These are phyloP conservation scores for Hydropsyche tenuis DNA, from an alignment of 1,140 invertebrate species.

Conservation along the genomic window DNA sequence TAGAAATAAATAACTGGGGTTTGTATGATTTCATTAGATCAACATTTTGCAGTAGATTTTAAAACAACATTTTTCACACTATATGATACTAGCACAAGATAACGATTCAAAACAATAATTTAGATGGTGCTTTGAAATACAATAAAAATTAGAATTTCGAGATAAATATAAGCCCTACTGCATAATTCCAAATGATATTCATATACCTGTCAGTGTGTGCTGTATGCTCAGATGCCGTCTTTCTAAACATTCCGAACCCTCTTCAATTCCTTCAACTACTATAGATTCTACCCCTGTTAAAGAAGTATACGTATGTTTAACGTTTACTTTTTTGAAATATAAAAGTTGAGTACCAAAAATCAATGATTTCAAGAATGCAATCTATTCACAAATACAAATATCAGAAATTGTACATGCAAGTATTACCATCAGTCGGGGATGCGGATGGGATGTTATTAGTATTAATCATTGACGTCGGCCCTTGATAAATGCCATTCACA, in stretches of 20 bases:
- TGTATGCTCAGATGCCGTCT: constrained; percentile 47
- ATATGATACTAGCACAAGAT: too few species aligned
- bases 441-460: constrained; percentile 45
- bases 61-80: too few species aligned
- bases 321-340: too few species aligned
- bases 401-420: not conserved
- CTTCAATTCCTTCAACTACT: constrained; percentile 62
- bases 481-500: constrained; percentile 82
- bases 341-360: too few species aligned
- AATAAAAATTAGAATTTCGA: too few species aligned
- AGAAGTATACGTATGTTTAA: not conserved
- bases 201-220: constrained; percentile 45
- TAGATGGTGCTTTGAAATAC: too few species aligned
- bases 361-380: not conserved
- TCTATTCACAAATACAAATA: not conserved
- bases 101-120: too few species aligned
- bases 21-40: too few species aligned
- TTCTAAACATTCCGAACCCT: constrained; percentile 69
- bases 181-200: not conserved
- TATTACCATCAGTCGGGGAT: constrained; percentile 40
- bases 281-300: constrained; percentile 33
- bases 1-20: too few species aligned
- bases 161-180: too few species aligned
- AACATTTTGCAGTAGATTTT: too few species aligned
- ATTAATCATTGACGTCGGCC: constrained; percentile 53